phyloP scores from a whole-genome alignment of 1,140 invertebrate genomes.

The Drosophila nigromelanica region DNA sequence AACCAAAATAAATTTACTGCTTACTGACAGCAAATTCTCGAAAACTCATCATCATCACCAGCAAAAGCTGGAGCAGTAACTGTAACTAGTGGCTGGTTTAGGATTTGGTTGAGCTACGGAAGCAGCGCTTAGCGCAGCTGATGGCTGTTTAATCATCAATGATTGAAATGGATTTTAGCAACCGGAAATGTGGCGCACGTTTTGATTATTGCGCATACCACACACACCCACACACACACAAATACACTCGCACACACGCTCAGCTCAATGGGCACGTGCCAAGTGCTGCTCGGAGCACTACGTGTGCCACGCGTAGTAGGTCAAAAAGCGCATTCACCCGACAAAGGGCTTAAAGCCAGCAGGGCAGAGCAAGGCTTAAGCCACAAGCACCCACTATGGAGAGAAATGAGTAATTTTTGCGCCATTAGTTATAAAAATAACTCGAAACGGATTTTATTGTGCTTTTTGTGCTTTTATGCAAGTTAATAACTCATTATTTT shows the following conservation, averaged over 20 bases:
- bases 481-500: conserved; percentile 1
- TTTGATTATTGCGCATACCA: conserved; percentile 56
- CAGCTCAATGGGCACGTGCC: conserved; percentile 35
- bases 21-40: conserved; percentile 7
- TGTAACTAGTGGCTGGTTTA: background rate
- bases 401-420: background rate
- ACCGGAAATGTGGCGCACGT: conserved; percentile 58
- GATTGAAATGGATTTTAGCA: conserved; percentile 64
- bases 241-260: background rate
- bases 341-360: conserved; percentile 28
- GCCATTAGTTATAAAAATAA: no score
- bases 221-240: conserved; percentile 19
- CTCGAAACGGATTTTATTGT: background rate
- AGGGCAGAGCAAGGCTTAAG: conserved; percentile 13
- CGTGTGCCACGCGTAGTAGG: conserved; percentile 30
- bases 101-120: conserved; percentile 9
- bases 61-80: background rate
- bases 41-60: conserved; percentile 40
- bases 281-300: conserved; percentile 3
- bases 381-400: background rate
- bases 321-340: conserved; percentile 74
- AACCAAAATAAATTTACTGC: conserved; percentile 73
- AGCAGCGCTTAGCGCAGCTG: conserved; percentile 53
- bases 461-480: background rate
- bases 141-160: conserved; percentile 77